Evolutionary conservation across 2,888 invertebrate species (phyloP).

Genomic region (Philereme vetulata): DNA sequence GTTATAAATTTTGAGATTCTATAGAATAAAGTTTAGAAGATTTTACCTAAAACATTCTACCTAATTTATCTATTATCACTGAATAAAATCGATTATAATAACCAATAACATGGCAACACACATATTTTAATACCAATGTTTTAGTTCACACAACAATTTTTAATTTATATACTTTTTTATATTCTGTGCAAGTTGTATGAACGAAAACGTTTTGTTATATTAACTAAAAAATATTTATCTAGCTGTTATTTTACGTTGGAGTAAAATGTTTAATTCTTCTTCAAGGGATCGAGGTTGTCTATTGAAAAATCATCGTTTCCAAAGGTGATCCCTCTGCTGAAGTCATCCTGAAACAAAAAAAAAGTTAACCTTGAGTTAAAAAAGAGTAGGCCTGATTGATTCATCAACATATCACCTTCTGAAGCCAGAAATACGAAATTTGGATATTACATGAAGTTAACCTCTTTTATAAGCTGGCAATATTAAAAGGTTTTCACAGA

Average conservation of each 20-base stretch:
- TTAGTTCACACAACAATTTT: slow-evolving; percentile 60
- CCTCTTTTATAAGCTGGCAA: no score
- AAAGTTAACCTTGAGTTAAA: slow-evolving; percentile 6
- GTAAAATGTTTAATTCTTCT: slow-evolving; percentile 84
- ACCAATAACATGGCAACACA: slow-evolving; percentile 79
- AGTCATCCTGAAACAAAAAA: slow-evolving; percentile 89
- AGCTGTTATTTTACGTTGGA: slow-evolving; percentile 34
- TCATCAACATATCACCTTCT: no score
- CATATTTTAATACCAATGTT: slow-evolving; percentile 50
- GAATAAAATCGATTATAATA: slow-evolving; percentile 63
- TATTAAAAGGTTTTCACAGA: no score
- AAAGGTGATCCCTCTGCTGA: slow-evolving; percentile 93
- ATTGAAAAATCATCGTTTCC: slow-evolving; percentile 97
- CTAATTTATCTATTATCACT: slow-evolving; percentile 66
- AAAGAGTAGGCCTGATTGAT: no score
- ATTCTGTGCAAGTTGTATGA: slow-evolving; percentile 56
- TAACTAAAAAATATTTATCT: slow-evolving; percentile 37
- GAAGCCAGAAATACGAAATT: no score
- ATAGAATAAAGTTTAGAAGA: slow-evolving; percentile 37
- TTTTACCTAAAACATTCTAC: slow-evolving; percentile 41
- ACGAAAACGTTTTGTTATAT: slow-evolving; percentile 53
- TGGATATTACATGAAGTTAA: no score
- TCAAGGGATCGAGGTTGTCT: slow-evolving; percentile 96
- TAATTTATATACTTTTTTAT: slow-evolving; percentile 51
- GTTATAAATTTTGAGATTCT: slow-evolving; percentile 59